Evolutionary conservation across 1,140 invertebrate species (phyloP).

Genomic region (Brachionus koreanus): DNA sequence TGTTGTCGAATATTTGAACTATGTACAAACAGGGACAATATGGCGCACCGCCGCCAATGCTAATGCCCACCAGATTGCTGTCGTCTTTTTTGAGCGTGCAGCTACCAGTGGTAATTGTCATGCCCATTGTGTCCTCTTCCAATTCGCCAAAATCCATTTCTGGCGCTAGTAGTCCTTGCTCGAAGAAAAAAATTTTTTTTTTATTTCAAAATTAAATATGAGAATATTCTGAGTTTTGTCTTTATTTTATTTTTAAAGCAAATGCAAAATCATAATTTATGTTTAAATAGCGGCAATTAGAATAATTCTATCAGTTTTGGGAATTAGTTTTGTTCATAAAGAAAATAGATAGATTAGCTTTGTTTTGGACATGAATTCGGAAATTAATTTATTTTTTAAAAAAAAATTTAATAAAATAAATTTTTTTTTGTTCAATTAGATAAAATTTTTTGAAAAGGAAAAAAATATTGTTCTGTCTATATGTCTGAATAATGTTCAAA

Average conservation of each 20-base stretch:
- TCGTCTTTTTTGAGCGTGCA: slow-evolving; percentile 84
- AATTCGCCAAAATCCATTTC: slow-evolving; percentile 27
- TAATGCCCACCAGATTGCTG: slow-evolving; percentile 93
- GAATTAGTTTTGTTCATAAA: neutral
- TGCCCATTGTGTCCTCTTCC: slow-evolving; percentile 64
- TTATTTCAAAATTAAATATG: neutral
- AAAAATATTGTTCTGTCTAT: too few relatives aligned
- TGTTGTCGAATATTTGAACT: slow-evolving; percentile 95
- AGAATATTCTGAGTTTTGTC: neutral
- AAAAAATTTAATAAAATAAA: too few relatives aligned
- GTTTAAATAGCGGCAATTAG: neutral
- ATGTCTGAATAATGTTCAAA: too few relatives aligned
- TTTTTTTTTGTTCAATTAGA: too few relatives aligned
- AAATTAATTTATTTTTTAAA: too few relatives aligned
- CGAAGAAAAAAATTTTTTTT: slow-evolving; percentile 32
- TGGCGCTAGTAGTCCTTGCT: neutral
- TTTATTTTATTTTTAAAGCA: neutral
- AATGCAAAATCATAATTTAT: neutral
- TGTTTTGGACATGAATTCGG: too few relatives aligned
- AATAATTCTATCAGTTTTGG: neutral
- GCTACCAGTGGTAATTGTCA: slow-evolving; percentile 92
- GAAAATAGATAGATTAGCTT: neutral
- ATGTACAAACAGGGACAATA: slow-evolving; percentile 95
- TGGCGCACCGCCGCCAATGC: slow-evolving; percentile 86
- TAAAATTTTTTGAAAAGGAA: too few relatives aligned